Percentiles rank a stretch among this genome's conserved stretches.
Conservation (phyloP, 1,140 invertebrate species). For the Bicyclus anynana region DNA sequence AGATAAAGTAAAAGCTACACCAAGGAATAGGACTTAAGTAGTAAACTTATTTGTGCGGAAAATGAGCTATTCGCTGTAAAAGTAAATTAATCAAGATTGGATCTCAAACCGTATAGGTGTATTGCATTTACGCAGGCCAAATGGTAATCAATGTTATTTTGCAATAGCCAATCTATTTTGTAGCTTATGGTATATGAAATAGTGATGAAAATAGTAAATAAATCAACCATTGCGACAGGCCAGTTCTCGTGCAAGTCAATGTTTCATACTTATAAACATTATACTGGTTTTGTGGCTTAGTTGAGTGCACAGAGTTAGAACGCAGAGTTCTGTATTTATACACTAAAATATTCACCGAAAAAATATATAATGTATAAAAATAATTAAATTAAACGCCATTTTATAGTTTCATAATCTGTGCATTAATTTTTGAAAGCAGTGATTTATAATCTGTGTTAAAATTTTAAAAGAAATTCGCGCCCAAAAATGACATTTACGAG, state of each 20-base stretch:
- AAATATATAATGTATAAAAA: slow-evolving; percentile 3
- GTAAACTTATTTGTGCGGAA: slow-evolving; percentile 2
- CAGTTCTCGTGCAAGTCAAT: slow-evolving; percentile 49
- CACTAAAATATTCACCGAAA: not conserved
- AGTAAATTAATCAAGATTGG: slow-evolving; percentile 36
- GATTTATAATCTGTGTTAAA: not conserved
- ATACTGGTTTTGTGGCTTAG: slow-evolving; percentile 65
- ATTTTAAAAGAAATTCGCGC: slow-evolving; percentile 7
- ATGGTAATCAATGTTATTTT: slow-evolving; percentile 39
- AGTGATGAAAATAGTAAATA: slow-evolving; percentile 22
- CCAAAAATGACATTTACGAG: slow-evolving; percentile 6
- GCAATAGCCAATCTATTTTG: slow-evolving; percentile 25
- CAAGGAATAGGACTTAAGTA: slow-evolving; percentile 4
- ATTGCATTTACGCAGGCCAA: slow-evolving; percentile 49
- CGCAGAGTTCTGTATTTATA: slow-evolving; percentile 43
- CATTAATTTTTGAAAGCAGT: slow-evolving; percentile 7
- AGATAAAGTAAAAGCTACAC: not conserved
- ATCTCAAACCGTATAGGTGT: slow-evolving; percentile 39
- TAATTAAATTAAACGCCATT: not conserved
- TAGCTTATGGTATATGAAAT: slow-evolving; percentile 24
- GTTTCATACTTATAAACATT: slow-evolving; percentile 71
- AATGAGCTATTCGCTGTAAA: slow-evolving; percentile 18
- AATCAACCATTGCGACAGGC: slow-evolving; percentile 51
- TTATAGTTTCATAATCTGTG: slow-evolving; percentile 6
- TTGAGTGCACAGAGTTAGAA: slow-evolving; percentile 59